Percentiles rank a stretch among this genome's conserved stretches.
Conservation (phyloP, 2,888 invertebrate species). For the Julus scanicus region DNA sequence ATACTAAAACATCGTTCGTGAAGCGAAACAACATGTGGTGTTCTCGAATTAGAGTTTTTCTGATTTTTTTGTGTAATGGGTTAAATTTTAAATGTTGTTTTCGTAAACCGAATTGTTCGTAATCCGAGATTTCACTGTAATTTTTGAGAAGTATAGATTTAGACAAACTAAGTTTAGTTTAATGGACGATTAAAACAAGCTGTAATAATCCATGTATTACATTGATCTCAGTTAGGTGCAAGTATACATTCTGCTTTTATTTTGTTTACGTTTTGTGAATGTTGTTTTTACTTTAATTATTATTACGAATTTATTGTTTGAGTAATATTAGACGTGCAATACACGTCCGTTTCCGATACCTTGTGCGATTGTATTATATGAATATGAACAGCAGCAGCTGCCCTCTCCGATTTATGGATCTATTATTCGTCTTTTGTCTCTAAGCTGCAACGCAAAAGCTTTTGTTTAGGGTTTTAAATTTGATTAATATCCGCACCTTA, state of each 20-base stretch:
- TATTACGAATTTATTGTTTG: background rate
- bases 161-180: no score
- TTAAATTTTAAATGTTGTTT: no score
- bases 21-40: no score
- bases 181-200: no score
- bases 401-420: constrained; percentile 29
- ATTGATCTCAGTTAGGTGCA: background rate
- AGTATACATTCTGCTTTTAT: background rate
- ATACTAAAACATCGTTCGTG: no score
- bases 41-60: no score
- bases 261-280: background rate
- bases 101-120: no score
- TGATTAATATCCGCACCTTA: constrained; percentile 30
- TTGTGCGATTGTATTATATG: background rate
- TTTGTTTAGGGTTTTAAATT: constrained; percentile 35
- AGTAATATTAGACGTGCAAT: background rate
- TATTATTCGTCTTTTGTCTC: constrained; percentile 3
- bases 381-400: constrained; percentile 17
- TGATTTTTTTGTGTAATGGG: no score
- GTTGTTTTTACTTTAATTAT: background rate
- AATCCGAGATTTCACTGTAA: no score
- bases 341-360: background rate
- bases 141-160: no score
- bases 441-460: constrained; percentile 1
- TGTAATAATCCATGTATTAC: no score